Conservation (phyloP, 37 sponge, comb jelly and placozoan species). For the Geodia barretti region DNA sequence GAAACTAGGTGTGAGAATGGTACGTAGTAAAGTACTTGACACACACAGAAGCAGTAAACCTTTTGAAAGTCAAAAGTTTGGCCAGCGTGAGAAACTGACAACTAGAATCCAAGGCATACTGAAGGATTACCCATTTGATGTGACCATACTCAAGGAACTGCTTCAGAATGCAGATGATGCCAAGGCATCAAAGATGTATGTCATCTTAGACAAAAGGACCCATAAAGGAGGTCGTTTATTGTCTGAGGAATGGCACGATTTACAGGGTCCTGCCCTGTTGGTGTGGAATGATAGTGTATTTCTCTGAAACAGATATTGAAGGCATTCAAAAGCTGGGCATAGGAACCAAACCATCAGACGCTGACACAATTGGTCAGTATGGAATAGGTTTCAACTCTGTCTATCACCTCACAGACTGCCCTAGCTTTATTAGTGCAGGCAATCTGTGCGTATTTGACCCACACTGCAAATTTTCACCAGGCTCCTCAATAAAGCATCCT, state of each 20-base stretch:
- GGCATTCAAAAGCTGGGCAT: slow-evolving; percentile 59
- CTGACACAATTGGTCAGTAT: slow-evolving; percentile 51
- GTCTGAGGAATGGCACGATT: slow-evolving; percentile 10
- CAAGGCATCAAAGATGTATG: slow-evolving; percentile 35
- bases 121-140: slow-evolving; percentile 2
- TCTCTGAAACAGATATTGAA: slow-evolving; percentile 57
- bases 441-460: slow-evolving; percentile 53
- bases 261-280: slow-evolving; percentile 58
- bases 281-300: slow-evolving; percentile 53
- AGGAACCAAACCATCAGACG: slow-evolving; percentile 42
- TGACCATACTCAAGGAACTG: slow-evolving; percentile 1
- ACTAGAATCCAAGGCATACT: slow-evolving; percentile 25
- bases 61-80: too few species aligned
- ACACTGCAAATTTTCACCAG: slow-evolving; percentile 31
- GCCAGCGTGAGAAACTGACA: slow-evolving; percentile 44
- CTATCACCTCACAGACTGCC: slow-evolving; percentile 77
- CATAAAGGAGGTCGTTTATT: not conserved
- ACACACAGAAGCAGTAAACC: too few species aligned
- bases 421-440: slow-evolving; percentile 68
- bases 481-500: slow-evolving; percentile 23
- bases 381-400: slow-evolving; percentile 80
- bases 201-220: slow-evolving; percentile 34
- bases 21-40: slow-evolving; percentile 20
- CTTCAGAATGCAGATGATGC: slow-evolving; percentile 78
- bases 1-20: slow-evolving; percentile 18